Evolutionary conservation across 2,797 vertebrate genomes (phyloP).

Genomic region (Diglossa cyanea): DNA sequence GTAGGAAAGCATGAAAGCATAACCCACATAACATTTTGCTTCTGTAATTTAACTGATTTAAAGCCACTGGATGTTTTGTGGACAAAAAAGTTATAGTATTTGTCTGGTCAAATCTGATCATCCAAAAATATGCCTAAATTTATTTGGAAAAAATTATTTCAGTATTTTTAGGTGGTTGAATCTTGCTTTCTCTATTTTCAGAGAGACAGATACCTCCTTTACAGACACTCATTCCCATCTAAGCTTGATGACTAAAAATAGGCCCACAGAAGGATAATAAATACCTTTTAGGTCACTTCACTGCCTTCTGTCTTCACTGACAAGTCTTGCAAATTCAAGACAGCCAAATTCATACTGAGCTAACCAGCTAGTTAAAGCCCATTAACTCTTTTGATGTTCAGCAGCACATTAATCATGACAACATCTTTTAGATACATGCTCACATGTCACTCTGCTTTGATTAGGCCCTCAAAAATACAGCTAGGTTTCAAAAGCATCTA

Average conservation of each 20-base stretch:
- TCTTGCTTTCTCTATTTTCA: background rate
- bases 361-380: background rate
- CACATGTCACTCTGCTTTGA: background rate
- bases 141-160: background rate
- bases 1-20: background rate
- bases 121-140: background rate
- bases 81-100: background rate
- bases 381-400: constrained; percentile 40
- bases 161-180: background rate
- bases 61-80: background rate
- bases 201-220: background rate
- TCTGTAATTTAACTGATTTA: background rate
- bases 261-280: background rate
- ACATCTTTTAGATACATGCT: constrained; percentile 40
- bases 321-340: background rate
- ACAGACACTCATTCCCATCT: background rate
- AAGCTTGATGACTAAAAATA: background rate
- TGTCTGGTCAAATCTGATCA: background rate
- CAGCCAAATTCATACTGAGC: background rate
- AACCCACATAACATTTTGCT: background rate
- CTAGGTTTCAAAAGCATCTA: constrained; percentile 48
- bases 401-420: constrained; percentile 33
- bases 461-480: constrained; percentile 7
- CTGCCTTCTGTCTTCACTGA: background rate
- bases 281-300: background rate